These are phyloP conservation scores for Ibycter americanus DNA, from an alignment of 2,797 vertebrate species.

Conservation along the genomic window DNA sequence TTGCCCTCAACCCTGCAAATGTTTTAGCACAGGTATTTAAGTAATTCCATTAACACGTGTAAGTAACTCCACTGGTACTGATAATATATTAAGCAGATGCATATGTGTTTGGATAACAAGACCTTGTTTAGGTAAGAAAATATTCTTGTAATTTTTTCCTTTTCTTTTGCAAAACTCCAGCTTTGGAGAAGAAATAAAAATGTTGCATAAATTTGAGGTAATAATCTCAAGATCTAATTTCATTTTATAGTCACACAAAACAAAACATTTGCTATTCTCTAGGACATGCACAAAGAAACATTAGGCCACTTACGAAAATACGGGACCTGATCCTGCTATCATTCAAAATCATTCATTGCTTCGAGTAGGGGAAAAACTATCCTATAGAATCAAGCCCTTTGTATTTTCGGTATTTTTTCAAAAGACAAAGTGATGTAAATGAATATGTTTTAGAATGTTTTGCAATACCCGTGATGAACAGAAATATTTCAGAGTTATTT, in stretches of 20 bases:
- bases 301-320: neutral
- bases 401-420: neutral
- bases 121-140: neutral
- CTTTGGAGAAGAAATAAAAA: neutral
- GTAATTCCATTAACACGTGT: neutral
- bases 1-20: neutral
- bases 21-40: neutral
- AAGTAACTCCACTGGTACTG: neutral
- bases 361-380: neutral
- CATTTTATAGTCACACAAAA: neutral
- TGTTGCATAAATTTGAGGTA: neutral
- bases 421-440: accelerated
- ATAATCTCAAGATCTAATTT: neutral
- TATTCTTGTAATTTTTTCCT: neutral
- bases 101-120: neutral
- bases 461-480: neutral
- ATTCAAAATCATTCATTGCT: neutral
- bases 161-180: neutral
- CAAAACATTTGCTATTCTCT: neutral
- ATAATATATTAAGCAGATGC: neutral
- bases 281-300: neutral
- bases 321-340: neutral
- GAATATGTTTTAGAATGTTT: neutral
- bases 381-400: neutral
- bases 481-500: neutral